Conservation (phyloP, 2,888 invertebrate genomes). For the Cactoblastis cactorum region DNA sequence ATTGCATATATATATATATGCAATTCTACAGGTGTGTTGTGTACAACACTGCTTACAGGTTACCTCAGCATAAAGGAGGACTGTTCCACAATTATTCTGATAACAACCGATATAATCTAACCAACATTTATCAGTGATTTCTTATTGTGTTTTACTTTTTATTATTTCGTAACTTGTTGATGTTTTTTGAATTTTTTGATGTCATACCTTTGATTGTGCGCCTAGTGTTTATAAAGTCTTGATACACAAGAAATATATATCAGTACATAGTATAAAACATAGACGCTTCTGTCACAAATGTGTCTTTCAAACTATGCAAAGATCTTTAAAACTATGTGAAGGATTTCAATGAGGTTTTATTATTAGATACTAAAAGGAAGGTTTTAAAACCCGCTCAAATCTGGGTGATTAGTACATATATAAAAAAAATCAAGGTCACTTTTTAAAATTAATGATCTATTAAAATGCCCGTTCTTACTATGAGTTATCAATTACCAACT, state of each 20-base stretch:
- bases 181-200: not conserved
- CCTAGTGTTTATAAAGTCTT: too few species aligned
- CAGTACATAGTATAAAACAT: too few species aligned
- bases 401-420: too few species aligned
- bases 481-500: conserved; percentile 1
- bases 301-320: too few species aligned
- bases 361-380: too few species aligned
- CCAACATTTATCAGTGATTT: conserved; percentile 18
- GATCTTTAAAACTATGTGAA: too few species aligned
- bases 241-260: too few species aligned
- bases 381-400: too few species aligned
- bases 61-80: conserved; percentile 50
- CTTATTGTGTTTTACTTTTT: too few species aligned
- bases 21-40: conserved; percentile 49
- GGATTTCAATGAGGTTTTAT: too few species aligned
- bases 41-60: conserved; percentile 41
- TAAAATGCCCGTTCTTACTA: not conserved
- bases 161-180: not conserved
- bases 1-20: conserved; percentile 37
- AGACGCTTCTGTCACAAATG: too few species aligned
- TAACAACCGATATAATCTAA: conserved; percentile 37
- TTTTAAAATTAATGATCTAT: not conserved
- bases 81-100: conserved; percentile 47
- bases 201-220: not conserved
- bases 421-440: not conserved